These are phyloP conservation scores for Portunus trituberculatus DNA, from an alignment of 1,140 invertebrate genomes.

Conservation along the genomic window DNA sequence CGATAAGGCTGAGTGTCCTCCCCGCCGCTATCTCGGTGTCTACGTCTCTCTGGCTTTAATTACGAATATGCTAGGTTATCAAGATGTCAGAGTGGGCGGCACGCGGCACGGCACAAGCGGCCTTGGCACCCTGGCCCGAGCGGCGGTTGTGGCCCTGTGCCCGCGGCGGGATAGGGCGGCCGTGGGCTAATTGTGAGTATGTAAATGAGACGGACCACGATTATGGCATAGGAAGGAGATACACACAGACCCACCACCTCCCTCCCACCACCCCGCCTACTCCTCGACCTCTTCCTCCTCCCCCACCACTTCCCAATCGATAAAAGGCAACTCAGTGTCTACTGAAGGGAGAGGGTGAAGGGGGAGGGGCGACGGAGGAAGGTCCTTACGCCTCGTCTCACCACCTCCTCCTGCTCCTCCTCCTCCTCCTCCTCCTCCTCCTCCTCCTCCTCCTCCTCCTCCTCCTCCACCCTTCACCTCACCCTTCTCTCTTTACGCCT, in stretches of 20 bases:
- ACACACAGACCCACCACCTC: constrained; percentile 37
- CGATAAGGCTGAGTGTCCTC: constrained; percentile 44
- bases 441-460: background rate
- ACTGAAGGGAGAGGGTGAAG: background rate
- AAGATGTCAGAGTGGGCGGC: constrained; percentile 67
- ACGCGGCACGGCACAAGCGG: constrained; percentile 35
- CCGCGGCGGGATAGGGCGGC: constrained; percentile 54
- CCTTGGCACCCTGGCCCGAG: constrained; percentile 23
- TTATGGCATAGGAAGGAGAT: constrained; percentile 71
- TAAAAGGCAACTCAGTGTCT: constrained; percentile 54
- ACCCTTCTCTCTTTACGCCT: background rate
- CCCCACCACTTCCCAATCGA: constrained; percentile 46
- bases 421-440: background rate
- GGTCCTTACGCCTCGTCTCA: constrained; percentile 16
- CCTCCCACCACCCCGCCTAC: background rate
- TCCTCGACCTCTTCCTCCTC: background rate
- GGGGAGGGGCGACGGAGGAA: background rate
- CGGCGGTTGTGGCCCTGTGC: constrained; percentile 16
- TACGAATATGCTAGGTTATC: constrained; percentile 76
- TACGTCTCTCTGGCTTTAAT: constrained; percentile 72
- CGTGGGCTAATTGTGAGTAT: constrained; percentile 74
- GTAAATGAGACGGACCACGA: constrained; percentile 74
- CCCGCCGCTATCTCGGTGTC: background rate
- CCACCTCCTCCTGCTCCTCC: background rate
- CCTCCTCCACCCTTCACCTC: background rate